Evolutionary conservation across 2,888 invertebrate genomes (phyloP), one percentile per base, ranked within the genome.

Genomic region (Drosophila vallismaia): DNA sequence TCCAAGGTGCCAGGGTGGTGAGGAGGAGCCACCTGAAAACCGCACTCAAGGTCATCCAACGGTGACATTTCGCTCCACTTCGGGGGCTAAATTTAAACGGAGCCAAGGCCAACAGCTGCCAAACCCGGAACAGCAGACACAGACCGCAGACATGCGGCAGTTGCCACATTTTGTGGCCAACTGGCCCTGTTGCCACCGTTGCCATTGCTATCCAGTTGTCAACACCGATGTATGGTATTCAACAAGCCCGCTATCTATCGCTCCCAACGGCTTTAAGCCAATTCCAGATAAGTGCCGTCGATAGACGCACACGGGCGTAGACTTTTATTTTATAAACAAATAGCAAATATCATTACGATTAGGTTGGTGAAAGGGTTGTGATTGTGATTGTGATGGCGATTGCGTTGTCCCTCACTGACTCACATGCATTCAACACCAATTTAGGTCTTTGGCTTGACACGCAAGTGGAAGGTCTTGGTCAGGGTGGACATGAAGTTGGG

Each of bases 401-500:
- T 36, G 36, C 5, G 36, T 38, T 42, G 40, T 50, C n/a, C 51
- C 28, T 31, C 19, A 48, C 50, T 71, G 71, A 66, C 53, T 69
- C 62, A 71, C 49, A 53, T 29, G 53, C 46, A 59, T 71, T 68
- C 19, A 19, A 19, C 19, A 19, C 19, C 19, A 19, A 1, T 19
- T 19, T 48, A 64, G 51, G 19, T 63, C 45, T 70, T 80, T 33
- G 60, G 74, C 66, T 90, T 91, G 9, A 89, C 88, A 51, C 88
- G 88, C 63, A 94, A 93, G 80, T 92, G 92, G 50, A 94, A 91
- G 19, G 92, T 90, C 83, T 94, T 92, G 4, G 95, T 95, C 45
- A 95, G 91, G 88, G 94, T 95, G 29, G 94, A 94, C 26, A 94
- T 93, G 64, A 95, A 93, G 63, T 93, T 94, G 63, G 95, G 95